Percentiles rank a stretch among this genome's conserved stretches.
These are phyloP conservation scores for Pedetes capensis DNA, from an alignment of 2,113 vertebrate species.

Conservation along the genomic window DNA sequence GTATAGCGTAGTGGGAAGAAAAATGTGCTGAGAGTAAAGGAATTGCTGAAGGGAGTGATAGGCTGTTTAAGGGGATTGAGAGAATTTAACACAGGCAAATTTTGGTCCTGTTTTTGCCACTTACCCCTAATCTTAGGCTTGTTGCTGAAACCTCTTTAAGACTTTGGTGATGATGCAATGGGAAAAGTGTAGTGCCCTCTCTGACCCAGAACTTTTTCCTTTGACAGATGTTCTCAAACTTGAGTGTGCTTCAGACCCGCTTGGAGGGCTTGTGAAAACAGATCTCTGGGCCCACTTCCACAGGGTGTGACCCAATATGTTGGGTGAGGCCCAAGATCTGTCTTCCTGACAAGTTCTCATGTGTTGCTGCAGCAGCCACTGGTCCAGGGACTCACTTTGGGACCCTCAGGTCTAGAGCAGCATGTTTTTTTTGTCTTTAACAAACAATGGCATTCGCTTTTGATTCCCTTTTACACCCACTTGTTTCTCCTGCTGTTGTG, in stretches of 20 bases:
- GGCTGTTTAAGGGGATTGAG: neutral
- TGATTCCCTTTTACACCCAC: too few species aligned
- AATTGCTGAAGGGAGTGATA: neutral
- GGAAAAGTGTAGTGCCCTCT: neutral
- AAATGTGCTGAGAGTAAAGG: neutral
- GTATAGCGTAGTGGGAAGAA: too few species aligned
- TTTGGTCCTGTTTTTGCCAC: neutral
- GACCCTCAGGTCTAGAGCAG: neutral
- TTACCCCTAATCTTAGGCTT: neutral
- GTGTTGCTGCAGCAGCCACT: neutral
- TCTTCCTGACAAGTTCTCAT: neutral
- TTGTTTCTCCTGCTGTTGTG: neutral
- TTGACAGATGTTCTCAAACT: neutral
- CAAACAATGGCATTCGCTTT: neutral
- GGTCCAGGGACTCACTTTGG: neutral
- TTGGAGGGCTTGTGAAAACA: neutral
- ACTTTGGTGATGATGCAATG: neutral
- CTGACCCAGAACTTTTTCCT: too few species aligned
- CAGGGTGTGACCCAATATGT: neutral
- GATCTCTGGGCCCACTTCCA: neutral
- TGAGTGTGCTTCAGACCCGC: neutral
- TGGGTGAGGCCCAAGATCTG: neutral
- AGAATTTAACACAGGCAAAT: too few species aligned
- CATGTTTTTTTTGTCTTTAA: neutral
- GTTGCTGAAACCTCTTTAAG: neutral